phyloP scores from a whole-genome alignment of 2,113 vertebrate species.

The Hystrix cristata region DNA sequence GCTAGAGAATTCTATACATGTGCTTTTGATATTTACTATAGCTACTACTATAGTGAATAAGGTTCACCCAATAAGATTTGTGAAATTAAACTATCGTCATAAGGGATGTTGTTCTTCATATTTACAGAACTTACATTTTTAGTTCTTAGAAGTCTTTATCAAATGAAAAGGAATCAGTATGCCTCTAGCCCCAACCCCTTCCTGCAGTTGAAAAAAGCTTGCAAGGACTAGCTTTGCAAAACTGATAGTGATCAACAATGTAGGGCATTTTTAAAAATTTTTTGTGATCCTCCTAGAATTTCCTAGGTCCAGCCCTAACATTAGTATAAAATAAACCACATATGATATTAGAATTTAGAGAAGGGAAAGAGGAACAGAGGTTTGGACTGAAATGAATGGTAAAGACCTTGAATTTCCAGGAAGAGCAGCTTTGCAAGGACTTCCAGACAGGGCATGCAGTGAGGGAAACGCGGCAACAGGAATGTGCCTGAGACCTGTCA shows the following conservation, averaged over 20 bases:
- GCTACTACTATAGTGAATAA: neutral
- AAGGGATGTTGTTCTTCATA: neutral
- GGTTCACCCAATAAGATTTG: neutral
- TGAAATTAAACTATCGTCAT: neutral
- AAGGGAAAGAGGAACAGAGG: neutral
- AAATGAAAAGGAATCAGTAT: neutral
- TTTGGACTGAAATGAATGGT: neutral
- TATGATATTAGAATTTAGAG: neutral
- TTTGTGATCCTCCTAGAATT: neutral
- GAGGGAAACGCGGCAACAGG: neutral
- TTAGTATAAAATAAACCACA: neutral
- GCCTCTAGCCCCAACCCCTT: rapidly evolving
- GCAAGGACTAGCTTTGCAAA: neutral
- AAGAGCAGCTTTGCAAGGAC: neutral
- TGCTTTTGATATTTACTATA: neutral
- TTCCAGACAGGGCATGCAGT: neutral
- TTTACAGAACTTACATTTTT: neutral
- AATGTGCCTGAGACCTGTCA: neutral
- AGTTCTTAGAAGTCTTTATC: neutral
- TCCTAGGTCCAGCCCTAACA: neutral
- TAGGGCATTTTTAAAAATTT: neutral
- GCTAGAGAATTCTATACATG: neutral
- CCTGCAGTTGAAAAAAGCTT: neutral
- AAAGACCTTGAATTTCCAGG: neutral
- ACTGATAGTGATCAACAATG: neutral